Base-by-base conservation (phyloP, 2,888 invertebrate species). In the Drosophila hamatofila region DNA sequence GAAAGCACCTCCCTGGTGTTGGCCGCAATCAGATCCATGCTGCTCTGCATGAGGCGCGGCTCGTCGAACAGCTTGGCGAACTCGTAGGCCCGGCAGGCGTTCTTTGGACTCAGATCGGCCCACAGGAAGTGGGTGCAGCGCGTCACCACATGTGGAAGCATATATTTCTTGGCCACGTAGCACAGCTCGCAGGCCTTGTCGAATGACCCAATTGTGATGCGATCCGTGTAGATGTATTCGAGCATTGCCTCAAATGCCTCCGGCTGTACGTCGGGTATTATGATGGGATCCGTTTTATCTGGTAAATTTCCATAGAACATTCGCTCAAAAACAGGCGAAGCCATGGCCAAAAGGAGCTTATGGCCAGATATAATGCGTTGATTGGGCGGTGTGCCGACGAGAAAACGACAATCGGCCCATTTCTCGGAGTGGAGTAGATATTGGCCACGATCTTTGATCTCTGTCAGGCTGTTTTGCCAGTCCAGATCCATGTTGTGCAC, bases 241-340 rank as follows among this genome's bases (percentile, higher is more conserved):
- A 97, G 92, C 78, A 97, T 93, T 4, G 97, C 96, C 91, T 95
- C 96, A 84, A 97, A 97, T 1, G 97, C 97, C 80, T 97, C 97
- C 5, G 97, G 97, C 91, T 97, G 97, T 2, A 97, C 96, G 91
- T 97, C 97, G 39, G 96, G 94, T 81, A 97, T 97, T 0, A 95
- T 95, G 81, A 97, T 97, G 0, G 96, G 96, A 79, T 95, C 95
- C 72, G 94, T 94, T 56, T 96, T 96, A 87, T 97, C 97, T 1
- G 97, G 95, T 94, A 97, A 95, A 27, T 96, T 96, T 0, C 97
- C 97, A 89, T 94, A 97, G 90, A 97, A 97, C 97, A 97, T 97
- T 0, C 96, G 96, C 89, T 97, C 97, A 89, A 97, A 97, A 0
- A 97, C 97, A 0, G 97, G 97, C 74, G 97, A 97, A 0, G 97